Evolutionary conservation across 1,140 invertebrate species (phyloP).

Genomic region (Thereuonema tuberculata): DNA sequence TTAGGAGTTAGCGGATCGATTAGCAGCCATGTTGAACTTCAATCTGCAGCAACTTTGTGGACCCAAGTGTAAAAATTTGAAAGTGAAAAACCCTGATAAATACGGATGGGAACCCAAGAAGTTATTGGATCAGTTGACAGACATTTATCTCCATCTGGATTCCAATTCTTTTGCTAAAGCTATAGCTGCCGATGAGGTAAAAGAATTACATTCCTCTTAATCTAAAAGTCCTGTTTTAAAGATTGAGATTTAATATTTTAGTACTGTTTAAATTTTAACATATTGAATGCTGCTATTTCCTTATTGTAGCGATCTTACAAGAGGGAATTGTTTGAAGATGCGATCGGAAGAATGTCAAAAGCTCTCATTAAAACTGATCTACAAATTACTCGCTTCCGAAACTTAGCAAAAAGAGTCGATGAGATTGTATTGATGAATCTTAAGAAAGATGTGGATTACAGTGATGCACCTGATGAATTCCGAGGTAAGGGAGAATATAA

Average conservation of each 20-base stretch:
- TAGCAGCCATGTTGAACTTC: constrained; percentile 96
- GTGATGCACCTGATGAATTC: constrained; percentile 94
- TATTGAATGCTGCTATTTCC: too few species aligned
- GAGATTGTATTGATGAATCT: constrained; percentile 67
- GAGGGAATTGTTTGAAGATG: constrained; percentile 81
- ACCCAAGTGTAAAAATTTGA: constrained; percentile 88
- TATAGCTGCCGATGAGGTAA: constrained; percentile 73
- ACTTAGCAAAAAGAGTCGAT: constrained; percentile 62
- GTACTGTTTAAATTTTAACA: too few species aligned
- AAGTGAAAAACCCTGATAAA: constrained; percentile 86
- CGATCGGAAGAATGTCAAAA: constrained; percentile 60
- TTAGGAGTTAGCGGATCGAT: constrained; percentile 77
- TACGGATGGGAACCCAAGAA: constrained; percentile 93
- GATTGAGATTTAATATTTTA: too few species aligned
- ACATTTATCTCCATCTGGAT: constrained; percentile 94
- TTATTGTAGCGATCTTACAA: constrained; percentile 71
- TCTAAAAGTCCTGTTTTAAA: too few species aligned
- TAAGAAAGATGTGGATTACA: constrained; percentile 63
- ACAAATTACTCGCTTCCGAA: constrained; percentile 60
- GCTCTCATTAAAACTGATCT: constrained; percentile 54
- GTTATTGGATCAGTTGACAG: constrained; percentile 77
- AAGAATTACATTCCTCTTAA: too few species aligned
- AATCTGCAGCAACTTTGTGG: constrained; percentile 94
- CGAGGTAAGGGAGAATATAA: constrained; percentile 37
- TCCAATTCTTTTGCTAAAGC: constrained; percentile 78